Evolutionary conservation across 2,888 invertebrate genomes (phyloP), one percentile per base, ranked within the genome.

Genomic region (Tethea ocularis): DNA sequence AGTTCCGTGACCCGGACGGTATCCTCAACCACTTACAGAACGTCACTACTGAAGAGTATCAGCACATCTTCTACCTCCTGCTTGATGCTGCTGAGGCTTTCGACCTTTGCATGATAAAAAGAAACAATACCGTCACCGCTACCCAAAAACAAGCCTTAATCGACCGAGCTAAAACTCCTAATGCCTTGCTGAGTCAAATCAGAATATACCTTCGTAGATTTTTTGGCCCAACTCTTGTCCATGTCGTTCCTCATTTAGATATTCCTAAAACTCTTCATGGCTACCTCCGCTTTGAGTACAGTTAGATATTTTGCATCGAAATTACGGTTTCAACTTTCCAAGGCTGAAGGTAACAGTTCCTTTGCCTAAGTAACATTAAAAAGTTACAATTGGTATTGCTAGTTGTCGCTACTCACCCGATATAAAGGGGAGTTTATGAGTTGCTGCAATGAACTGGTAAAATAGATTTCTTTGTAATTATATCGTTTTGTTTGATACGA

Each of bases 1-100:
- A 97, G 71, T 97, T 96, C 80, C 94, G 97, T 60, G 97, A 97
- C 78, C 97, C 97, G 0, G 96, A 96, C 77, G 97, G 97, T 38
- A 95, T 97, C 59, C 91, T 98, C 6, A 97, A 97, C 81, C 96
- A 95, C 29, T 93, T 97, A 13, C 96, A 96, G 69, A 95, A 96
- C 81, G 93, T 95, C 0, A 91, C 93, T 0, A 70, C 88, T 1
- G 82, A 85, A 22, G 88, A 91, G 61, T 78, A 87, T 64, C 86
- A 94, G 56, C 88, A 93, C 66, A 94, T 96, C 58, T 94, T 96
- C 80, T 94, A 95, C 67, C 91, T 95, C 41, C 92, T 97, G 59
- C 83, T 96, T 56, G 96, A 96, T 71, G 96, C 96, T 0, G 95
- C 96, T 0, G 96, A 97, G 83, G 94, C 95, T 10, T 97, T 96